These are phyloP conservation scores for Stenchaetothrips biformis DNA, from an alignment of 2,888 invertebrate species.

Conservation along the genomic window DNA sequence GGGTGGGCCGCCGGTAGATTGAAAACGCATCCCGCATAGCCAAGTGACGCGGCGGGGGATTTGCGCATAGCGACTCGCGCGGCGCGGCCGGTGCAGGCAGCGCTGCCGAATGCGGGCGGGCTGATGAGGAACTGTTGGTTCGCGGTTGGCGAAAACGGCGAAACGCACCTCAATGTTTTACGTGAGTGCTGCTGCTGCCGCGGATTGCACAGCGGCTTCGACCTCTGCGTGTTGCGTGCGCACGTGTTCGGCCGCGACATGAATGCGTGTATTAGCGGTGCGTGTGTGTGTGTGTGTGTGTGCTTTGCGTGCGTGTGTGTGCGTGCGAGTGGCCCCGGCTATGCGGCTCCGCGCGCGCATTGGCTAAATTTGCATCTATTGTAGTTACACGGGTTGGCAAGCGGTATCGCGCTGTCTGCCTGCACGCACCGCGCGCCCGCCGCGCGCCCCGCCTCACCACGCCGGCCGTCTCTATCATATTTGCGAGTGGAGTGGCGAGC, in stretches of 20 bases:
- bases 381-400: conserved; percentile 16
- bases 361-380: conserved; percentile 19
- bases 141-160: no score
- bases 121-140: no score
- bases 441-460: neutral
- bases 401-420: neutral
- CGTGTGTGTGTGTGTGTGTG: neutral
- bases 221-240: no score
- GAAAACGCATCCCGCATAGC: conserved; percentile 16
- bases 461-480: neutral
- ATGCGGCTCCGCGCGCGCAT: neutral
- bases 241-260: neutral
- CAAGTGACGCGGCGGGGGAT: neutral
- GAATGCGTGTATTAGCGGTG: neutral
- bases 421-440: no score
- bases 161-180: no score
- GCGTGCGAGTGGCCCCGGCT: neutral
- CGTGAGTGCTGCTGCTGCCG: no score
- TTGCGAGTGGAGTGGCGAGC: conserved; percentile 3
- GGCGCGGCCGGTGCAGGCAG: no score
- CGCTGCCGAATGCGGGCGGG: no score
- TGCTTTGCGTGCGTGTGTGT: neutral
- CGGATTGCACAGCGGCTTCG: no score
- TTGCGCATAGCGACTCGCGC: neutral
- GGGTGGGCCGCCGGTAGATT: conserved; percentile 2